phyloP scores from a whole-genome alignment of 2,888 invertebrate species.

The Hylaea fasciaria region DNA sequence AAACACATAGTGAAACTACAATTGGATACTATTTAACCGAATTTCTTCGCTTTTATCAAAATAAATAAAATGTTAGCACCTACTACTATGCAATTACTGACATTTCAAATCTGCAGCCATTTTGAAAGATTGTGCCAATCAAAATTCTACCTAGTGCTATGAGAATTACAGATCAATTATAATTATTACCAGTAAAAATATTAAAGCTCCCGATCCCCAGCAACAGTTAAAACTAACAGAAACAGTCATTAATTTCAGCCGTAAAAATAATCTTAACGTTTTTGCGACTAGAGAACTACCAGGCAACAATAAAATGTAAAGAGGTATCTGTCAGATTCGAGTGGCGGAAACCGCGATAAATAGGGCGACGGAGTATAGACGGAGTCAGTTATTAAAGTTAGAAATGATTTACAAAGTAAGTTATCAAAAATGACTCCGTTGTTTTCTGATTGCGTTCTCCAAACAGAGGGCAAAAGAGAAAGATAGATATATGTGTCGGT shows the following conservation, averaged over 20 bases:
- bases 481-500: too few relatives aligned
- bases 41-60: too few relatives aligned
- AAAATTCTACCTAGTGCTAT: background rate
- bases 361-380: slow-evolving; percentile 8
- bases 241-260: slow-evolving; percentile 31
- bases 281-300: slow-evolving; percentile 51
- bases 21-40: too few relatives aligned
- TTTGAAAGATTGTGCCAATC: too few relatives aligned
- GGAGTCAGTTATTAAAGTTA: background rate
- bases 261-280: slow-evolving; percentile 39
- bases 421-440: too few relatives aligned
- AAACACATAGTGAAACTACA: too few relatives aligned
- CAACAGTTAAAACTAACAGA: slow-evolving; percentile 23
- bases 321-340: slow-evolving; percentile 70
- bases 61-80: too few relatives aligned
- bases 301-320: slow-evolving; percentile 69
- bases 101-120: too few relatives aligned
- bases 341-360: slow-evolving; percentile 67
- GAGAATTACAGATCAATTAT: slow-evolving; percentile 1
- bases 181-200: slow-evolving; percentile 10
- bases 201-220: slow-evolving; percentile 8
- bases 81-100: too few relatives aligned
- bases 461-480: too few relatives aligned
- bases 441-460: too few relatives aligned
- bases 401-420: background rate